Conservation (phyloP, 2,797 vertebrate genomes). For the Apodemus agrarius region DNA sequence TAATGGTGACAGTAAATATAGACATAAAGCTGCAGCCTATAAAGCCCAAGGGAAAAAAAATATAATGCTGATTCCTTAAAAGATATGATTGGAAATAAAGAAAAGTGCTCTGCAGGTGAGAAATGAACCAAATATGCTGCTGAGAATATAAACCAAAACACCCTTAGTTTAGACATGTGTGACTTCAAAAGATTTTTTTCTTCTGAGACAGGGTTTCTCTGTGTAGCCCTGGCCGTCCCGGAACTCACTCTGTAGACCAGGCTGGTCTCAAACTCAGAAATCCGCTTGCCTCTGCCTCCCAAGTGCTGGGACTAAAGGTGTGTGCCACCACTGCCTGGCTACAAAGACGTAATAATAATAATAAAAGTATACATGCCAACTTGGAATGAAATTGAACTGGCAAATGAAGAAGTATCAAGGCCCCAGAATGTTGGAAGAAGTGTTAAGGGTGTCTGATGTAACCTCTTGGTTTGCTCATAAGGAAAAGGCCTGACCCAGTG, state of each 20-base stretch:
- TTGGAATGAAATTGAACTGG: slow-evolving; percentile 10
- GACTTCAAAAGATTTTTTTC: not conserved
- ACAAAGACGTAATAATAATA: not conserved
- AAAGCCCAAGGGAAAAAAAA: slow-evolving; percentile 8
- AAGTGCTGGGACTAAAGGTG: too few relatives aligned
- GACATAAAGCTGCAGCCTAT: not conserved
- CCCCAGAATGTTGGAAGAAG: not conserved
- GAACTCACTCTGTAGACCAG: too few relatives aligned
- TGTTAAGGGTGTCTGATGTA: not conserved
- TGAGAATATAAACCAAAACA: not conserved
- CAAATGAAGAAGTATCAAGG: not conserved
- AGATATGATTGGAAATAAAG: not conserved
- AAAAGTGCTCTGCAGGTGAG: not conserved
- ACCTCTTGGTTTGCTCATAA: not conserved
- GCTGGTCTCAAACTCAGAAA: too few relatives aligned
- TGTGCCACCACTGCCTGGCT: too few relatives aligned
- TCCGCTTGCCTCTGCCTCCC: too few relatives aligned
- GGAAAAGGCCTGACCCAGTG: not conserved
- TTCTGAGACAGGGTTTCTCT: too few relatives aligned
- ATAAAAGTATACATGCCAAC: not conserved
- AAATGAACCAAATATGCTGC: not conserved
- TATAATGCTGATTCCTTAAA: not conserved
- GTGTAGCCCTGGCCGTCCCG: too few relatives aligned
- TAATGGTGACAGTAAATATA: not conserved
- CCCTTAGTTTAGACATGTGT: not conserved